phyloP scores from a whole-genome alignment of 2,797 vertebrate species.

The Sebastolobus altivelis region DNA sequence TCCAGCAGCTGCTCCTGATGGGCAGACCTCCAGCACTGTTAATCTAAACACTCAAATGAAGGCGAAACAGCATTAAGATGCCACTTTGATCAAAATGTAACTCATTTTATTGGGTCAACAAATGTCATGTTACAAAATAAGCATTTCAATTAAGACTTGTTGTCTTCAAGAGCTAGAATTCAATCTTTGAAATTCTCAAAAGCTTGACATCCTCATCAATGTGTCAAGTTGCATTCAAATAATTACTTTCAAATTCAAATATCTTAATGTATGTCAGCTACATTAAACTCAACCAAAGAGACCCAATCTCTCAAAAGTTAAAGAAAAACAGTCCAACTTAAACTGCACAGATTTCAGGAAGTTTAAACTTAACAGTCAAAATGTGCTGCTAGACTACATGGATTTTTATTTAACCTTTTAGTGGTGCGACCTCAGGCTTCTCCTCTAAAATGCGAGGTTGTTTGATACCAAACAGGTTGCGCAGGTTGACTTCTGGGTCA shows the following conservation, averaged over 20 bases:
- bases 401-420: slow-evolving; percentile 38
- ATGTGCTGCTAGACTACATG: background rate
- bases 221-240: slow-evolving; percentile 13
- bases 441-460: slow-evolving; percentile 14
- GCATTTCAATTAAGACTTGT: background rate
- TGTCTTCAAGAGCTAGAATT: background rate
- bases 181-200: slow-evolving; percentile 4
- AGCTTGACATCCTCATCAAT: slow-evolving; percentile 1
- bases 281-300: slow-evolving; percentile 50
- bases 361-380: slow-evolving; percentile 19
- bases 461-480: slow-evolving; percentile 80
- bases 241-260: slow-evolving; percentile 13
- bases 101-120: slow-evolving; percentile 75
- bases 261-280: slow-evolving; percentile 49
- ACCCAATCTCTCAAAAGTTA: slow-evolving; percentile 43
- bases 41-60: background rate
- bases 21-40: slow-evolving; percentile 1
- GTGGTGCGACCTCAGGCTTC: background rate
- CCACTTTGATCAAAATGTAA: slow-evolving; percentile 47
- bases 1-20: slow-evolving; percentile 39
- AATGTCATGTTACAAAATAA: slow-evolving; percentile 13
- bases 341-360: background rate
- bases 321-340: slow-evolving; percentile 9
- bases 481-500: slow-evolving; percentile 85
- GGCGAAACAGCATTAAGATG: background rate